Conservation (phyloP, 2,113 vertebrate genomes). For the Taxidea taxus region DNA sequence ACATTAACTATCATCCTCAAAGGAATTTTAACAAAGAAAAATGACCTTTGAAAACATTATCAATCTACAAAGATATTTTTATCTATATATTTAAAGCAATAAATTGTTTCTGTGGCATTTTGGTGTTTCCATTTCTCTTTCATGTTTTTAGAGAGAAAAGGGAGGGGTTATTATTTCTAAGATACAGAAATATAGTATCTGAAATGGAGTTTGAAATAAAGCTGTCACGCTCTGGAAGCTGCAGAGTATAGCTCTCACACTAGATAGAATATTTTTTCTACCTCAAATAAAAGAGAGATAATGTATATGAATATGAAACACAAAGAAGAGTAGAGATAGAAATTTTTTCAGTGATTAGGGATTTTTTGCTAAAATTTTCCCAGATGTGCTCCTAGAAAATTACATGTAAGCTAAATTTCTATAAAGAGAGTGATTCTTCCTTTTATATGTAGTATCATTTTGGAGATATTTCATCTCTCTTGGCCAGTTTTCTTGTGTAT, state of each 20-base stretch:
- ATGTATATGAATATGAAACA: conserved; percentile 27
- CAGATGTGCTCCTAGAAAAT: conserved; percentile 30
- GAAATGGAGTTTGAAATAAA: conserved; percentile 37
- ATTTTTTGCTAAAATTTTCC: conserved; percentile 50
- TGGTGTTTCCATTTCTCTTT: not conserved
- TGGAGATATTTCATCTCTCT: not conserved
- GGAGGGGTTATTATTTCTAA: conserved; percentile 9
- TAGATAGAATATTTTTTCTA: not conserved
- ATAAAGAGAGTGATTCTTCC: conserved; percentile 10
- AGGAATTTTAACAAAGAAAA: conserved; percentile 29
- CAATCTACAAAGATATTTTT: not conserved
- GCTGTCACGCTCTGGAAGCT: not conserved
- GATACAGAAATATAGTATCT: not conserved
- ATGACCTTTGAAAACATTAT: not conserved
- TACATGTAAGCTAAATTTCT: conserved; percentile 32
- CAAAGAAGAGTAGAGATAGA: not conserved
- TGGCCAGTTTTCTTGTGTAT: not conserved
- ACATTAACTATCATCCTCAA: not conserved
- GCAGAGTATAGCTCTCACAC: not conserved
- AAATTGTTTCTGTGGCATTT: not conserved
- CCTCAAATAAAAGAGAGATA: not conserved
- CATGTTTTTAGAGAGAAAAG: conserved; percentile 6
- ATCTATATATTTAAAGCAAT: not conserved
- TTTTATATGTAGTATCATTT: not conserved
- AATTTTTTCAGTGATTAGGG: conserved; percentile 27